Evolutionary conservation across 2,113 vertebrate species (phyloP).

Genomic region (Malurus cyaneus): DNA sequence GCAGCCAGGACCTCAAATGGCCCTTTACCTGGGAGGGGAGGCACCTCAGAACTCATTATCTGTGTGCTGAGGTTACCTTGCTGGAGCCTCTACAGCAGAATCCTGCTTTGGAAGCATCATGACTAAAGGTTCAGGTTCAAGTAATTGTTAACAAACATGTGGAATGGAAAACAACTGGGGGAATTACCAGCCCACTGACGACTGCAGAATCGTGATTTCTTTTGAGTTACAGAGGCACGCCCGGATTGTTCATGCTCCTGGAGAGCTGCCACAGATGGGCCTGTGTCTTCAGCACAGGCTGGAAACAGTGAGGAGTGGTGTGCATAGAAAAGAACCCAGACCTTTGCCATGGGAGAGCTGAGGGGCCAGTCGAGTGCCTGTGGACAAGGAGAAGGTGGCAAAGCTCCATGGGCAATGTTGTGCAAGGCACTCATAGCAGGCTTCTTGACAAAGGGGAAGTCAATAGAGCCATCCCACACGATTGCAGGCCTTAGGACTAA

Average conservation of each 20-base stretch:
- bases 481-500: not conserved
- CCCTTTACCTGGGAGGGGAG: not conserved
- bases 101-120: not conserved
- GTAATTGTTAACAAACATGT: not conserved
- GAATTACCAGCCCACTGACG: not conserved
- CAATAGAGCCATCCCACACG: not conserved
- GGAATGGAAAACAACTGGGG: not conserved
- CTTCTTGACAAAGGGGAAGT: not conserved
- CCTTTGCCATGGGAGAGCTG: not conserved
- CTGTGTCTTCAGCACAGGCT: not conserved
- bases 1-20: not conserved
- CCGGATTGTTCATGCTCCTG: accelerated
- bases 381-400: not conserved
- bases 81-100: not conserved
- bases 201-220: not conserved
- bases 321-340: not conserved
- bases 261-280: not conserved
- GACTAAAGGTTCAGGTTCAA: not conserved
- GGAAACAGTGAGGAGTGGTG: not conserved
- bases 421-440: not conserved
- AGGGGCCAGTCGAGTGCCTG: not conserved
- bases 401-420: not conserved
- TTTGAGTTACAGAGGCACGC: not conserved
- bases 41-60: not conserved
- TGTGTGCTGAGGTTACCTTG: not conserved